These are phyloP conservation scores for Cenopis cana DNA, from an alignment of 2,888 invertebrate species.

Conservation along the genomic window DNA sequence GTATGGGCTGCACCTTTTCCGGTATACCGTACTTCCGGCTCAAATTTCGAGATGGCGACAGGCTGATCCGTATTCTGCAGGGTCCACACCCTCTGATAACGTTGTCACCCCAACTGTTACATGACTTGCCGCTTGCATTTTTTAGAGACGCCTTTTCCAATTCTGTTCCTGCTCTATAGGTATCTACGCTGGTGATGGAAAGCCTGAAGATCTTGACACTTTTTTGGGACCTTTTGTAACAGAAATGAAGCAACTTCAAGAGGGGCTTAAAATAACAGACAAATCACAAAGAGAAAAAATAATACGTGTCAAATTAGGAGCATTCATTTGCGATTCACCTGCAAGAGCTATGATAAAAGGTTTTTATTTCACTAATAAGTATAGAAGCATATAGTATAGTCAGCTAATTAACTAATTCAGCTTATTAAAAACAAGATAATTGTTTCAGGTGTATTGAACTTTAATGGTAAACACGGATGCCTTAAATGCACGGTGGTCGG, in stretches of 20 bases:
- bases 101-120: too few species aligned
- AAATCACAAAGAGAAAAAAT: conserved; percentile 6
- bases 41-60: too few species aligned
- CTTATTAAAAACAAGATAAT: background rate
- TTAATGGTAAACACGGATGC: conserved; percentile 47
- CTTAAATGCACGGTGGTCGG: conserved; percentile 47
- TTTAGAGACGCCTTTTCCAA: too few species aligned
- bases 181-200: conserved; percentile 1
- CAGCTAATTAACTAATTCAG: background rate
- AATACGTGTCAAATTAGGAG: conserved; percentile 3
- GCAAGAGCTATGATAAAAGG: conserved; percentile 19
- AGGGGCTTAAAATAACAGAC: background rate
- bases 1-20: too few species aligned
- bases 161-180: background rate
- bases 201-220: background rate
- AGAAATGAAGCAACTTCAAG: conserved; percentile 17
- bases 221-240: conserved; percentile 16
- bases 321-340: conserved; percentile 21
- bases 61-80: too few species aligned
- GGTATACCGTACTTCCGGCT: too few species aligned
- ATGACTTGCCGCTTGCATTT: too few species aligned
- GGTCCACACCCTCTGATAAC: too few species aligned
- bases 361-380: conserved; percentile 1
- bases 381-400: too few species aligned
- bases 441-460: conserved; percentile 35